Evolutionary conservation across 1,140 invertebrate genomes (phyloP).

Genomic region (Pogonomyrmex barbatus): DNA sequence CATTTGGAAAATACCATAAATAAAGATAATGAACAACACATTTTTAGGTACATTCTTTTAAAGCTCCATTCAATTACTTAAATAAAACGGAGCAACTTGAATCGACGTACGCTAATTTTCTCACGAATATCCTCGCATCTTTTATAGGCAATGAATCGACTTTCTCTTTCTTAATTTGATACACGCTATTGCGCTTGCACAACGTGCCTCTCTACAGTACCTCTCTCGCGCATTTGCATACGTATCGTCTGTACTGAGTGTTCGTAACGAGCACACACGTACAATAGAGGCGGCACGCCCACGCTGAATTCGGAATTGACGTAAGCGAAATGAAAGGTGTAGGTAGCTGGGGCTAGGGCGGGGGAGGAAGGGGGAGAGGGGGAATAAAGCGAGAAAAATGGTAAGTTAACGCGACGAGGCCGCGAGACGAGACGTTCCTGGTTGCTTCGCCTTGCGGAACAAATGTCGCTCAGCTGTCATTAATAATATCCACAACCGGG

Average conservation of each 20-base stretch:
- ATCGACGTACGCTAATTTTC: background rate
- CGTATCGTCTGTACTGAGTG: slow-evolving; percentile 10
- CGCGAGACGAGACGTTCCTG: background rate
- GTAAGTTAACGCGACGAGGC: slow-evolving; percentile 20
- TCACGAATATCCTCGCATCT: background rate
- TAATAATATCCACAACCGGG: slow-evolving; percentile 13
- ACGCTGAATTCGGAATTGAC: slow-evolving; percentile 62
- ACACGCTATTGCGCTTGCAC: slow-evolving; percentile 20
- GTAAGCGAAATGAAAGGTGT: slow-evolving; percentile 51
- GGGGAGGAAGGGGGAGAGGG: background rate
- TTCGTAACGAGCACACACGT: background rate
- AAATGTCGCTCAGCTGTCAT: slow-evolving; percentile 25
- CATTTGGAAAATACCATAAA: too few relatives aligned
- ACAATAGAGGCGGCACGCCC: slow-evolving; percentile 33
- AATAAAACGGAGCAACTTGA: background rate
- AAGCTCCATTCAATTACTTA: background rate
- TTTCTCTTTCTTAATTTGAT: slow-evolving; percentile 56
- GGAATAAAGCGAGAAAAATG: slow-evolving; percentile 39
- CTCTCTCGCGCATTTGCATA: slow-evolving; percentile 37
- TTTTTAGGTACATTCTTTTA: too few relatives aligned
- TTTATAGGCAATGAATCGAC: background rate
- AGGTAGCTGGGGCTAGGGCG: background rate
- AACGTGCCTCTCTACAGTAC: slow-evolving; percentile 20
- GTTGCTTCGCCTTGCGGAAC: slow-evolving; percentile 1
- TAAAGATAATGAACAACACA: too few relatives aligned